These are phyloP conservation scores for Arothron firmamentum DNA, from an alignment of 2,113 vertebrate species.

Conservation along the genomic window DNA sequence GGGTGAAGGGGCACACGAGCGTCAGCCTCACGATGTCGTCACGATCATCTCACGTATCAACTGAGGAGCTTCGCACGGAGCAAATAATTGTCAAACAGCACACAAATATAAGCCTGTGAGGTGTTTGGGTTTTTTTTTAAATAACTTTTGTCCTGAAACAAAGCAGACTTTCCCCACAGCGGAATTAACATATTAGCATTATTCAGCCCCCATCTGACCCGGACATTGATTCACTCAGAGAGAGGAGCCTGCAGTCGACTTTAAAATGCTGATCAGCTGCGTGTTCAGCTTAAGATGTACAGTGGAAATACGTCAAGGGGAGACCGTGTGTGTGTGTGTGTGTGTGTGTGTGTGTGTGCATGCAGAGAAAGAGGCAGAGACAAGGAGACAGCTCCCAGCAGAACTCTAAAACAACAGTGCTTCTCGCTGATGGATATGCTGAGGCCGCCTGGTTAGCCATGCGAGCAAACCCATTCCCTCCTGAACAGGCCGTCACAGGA, in stretches of 20 bases:
- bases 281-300: constrained; percentile 44
- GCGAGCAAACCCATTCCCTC: constrained; percentile 62
- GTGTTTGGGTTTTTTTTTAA: background rate
- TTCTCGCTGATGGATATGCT: constrained; percentile 67
- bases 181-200: constrained; percentile 50
- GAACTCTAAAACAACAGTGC: constrained; percentile 72
- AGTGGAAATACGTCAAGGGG: constrained; percentile 28
- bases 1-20: no score
- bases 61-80: no score
- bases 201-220: constrained; percentile 32
- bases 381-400: constrained; percentile 68
- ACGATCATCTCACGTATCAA: no score
- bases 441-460: constrained; percentile 63
- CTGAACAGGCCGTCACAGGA: constrained; percentile 56
- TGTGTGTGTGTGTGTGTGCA: constrained; percentile 11
- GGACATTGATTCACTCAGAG: constrained; percentile 39
- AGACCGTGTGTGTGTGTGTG: background rate
- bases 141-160: constrained; percentile 20
- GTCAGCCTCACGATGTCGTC: no score
- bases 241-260: constrained; percentile 32
- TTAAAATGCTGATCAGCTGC: constrained; percentile 53
- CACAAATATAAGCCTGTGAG: background rate
- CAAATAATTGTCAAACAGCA: background rate
- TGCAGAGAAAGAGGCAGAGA: constrained; percentile 55
- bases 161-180: constrained; percentile 22